These are phyloP conservation scores for Ptyas mucosa DNA, from an alignment of 2,113 vertebrate species.

Conservation along the genomic window DNA sequence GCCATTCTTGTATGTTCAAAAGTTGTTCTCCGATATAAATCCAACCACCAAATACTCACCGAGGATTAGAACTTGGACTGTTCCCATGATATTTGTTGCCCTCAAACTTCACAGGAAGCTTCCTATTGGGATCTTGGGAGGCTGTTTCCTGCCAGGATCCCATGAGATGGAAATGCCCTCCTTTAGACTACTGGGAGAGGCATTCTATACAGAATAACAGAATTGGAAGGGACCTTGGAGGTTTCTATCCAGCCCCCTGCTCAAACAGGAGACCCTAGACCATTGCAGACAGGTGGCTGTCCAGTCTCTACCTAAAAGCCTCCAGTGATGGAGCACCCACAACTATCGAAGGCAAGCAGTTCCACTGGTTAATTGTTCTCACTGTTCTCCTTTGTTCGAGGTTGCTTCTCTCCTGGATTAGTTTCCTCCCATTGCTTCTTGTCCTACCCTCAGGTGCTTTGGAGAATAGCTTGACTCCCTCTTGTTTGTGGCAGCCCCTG, in stretches of 20 bases:
- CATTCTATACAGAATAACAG: background rate
- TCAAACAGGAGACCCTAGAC: background rate
- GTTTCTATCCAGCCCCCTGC: background rate
- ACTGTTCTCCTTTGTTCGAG: background rate
- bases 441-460: background rate
- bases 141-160: background rate
- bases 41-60: background rate
- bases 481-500: background rate
- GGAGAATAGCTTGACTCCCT: background rate
- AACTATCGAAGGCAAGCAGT: background rate
- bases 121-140: rapidly evolving
- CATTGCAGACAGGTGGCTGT: background rate
- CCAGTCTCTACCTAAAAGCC: background rate
- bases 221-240: background rate
- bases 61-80: conserved; percentile 14
- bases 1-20: conserved; percentile 13
- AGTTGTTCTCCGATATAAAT: background rate
- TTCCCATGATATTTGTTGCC: conserved; percentile 40
- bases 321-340: background rate
- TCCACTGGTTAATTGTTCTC: background rate
- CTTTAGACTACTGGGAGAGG: background rate
- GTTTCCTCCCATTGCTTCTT: background rate
- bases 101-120: background rate
- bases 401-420: background rate
- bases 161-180: background rate